These are phyloP conservation scores for Hyppa rectilinea DNA, from an alignment of 2,888 invertebrate species.

Conservation along the genomic window DNA sequence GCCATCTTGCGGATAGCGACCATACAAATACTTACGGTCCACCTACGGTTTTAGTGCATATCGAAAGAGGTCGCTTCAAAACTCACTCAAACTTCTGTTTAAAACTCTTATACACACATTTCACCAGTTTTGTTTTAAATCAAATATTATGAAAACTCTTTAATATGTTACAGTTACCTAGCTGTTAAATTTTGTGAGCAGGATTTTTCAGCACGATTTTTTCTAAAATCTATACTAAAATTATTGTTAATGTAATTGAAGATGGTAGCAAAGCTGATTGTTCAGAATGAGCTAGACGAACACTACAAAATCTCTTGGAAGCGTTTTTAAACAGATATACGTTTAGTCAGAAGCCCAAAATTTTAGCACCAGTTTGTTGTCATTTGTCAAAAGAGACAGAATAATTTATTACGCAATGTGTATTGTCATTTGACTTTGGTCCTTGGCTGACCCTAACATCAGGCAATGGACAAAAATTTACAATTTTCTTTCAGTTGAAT, in stretches of 20 bases:
- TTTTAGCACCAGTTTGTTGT: too few species aligned
- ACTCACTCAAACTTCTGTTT: background rate
- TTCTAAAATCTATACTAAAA: background rate
- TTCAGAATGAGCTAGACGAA: background rate
- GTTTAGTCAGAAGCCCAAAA: too few species aligned
- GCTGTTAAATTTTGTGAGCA: background rate
- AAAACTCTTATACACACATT: background rate
- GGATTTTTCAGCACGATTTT: background rate
- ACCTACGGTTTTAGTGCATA: background rate
- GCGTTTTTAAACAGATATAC: background rate
- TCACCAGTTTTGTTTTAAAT: background rate
- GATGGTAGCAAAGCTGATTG: background rate
- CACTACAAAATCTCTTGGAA: background rate
- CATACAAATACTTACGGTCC: background rate
- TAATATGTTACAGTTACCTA: too few species aligned
- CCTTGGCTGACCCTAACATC: too few species aligned
- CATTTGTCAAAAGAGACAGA: too few species aligned
- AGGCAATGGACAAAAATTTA: too few species aligned
- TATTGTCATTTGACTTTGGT: too few species aligned
- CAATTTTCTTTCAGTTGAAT: too few species aligned
- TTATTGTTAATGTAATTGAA: background rate
- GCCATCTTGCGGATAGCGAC: slow-evolving; percentile 21
- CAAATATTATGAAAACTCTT: background rate
- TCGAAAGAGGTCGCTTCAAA: slow-evolving; percentile 15
- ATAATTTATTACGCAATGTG: too few species aligned